A percentile compares a stretch with the other conserved stretches of the same genome.
phyloP scores from a whole-genome alignment of 2,888 invertebrate species.

The Adela reaumurella region DNA sequence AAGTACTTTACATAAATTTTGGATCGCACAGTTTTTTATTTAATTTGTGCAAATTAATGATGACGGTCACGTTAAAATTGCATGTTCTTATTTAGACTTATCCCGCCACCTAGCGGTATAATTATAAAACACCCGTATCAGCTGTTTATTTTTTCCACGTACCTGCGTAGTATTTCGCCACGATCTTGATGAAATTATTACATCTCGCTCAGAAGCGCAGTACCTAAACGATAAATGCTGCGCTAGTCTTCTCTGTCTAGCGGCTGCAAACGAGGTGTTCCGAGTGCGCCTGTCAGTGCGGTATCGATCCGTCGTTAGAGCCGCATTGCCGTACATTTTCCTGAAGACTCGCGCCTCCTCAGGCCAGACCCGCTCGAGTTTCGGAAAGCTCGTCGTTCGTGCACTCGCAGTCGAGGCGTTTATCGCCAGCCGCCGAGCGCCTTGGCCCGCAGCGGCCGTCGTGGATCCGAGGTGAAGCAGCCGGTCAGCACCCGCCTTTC shows the following conservation, averaged over 20 bases:
- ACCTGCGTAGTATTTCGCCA: background rate
- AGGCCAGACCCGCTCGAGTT: constrained; percentile 2
- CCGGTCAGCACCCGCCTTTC: background rate
- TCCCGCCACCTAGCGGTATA: constrained; percentile 27
- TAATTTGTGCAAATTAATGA: too few relatives aligned
- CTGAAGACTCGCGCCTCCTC: constrained; percentile 19
- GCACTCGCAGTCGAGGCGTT: constrained; percentile 26
- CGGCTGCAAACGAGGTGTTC: constrained; percentile 21
- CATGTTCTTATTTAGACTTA: too few relatives aligned
- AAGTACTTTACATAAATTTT: too few relatives aligned
- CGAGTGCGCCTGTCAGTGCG: constrained; percentile 40
- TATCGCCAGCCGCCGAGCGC: constrained; percentile 45
- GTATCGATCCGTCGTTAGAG: constrained; percentile 47
- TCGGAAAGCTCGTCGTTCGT: constrained; percentile 36
- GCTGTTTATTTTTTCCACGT: constrained; percentile 30
- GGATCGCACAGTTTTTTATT: too few relatives aligned
- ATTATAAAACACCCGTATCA: constrained; percentile 24
- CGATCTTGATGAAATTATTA: constrained; percentile 25
- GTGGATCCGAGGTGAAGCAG: background rate
- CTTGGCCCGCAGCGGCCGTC: background rate
- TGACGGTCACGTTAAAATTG: too few relatives aligned
- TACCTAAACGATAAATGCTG: constrained; percentile 30
- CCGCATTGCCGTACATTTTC: constrained; percentile 57
- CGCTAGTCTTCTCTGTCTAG: constrained; percentile 31
- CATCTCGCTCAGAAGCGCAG: constrained; percentile 39